These are phyloP conservation scores for Ctenomys sociabilis DNA, from an alignment of 2,113 vertebrate genomes.

Conservation along the genomic window DNA sequence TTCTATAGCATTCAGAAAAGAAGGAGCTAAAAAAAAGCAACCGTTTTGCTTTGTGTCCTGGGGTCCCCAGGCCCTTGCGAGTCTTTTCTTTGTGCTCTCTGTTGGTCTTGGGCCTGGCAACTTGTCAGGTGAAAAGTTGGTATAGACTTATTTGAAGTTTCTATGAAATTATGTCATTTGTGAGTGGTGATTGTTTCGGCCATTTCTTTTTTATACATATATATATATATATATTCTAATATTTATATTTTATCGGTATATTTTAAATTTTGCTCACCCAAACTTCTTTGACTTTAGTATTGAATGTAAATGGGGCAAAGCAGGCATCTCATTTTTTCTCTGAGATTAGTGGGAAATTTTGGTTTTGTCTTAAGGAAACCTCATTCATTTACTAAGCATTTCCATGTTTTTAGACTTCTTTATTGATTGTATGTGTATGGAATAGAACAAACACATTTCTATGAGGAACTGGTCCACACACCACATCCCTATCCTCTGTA, in stretches of 20 bases:
- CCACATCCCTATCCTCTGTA: background rate
- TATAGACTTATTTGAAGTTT: background rate
- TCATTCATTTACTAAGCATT: background rate
- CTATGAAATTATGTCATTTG: background rate
- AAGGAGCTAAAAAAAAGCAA: conserved; percentile 49
- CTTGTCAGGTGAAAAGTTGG: background rate
- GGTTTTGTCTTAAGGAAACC: background rate
- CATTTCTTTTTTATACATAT: background rate
- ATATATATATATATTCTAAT: background rate
- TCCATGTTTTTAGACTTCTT: background rate
- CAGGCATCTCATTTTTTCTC: background rate
- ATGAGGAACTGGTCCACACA: background rate
- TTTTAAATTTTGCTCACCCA: background rate
- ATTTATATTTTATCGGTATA: background rate
- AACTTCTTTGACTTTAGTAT: background rate
- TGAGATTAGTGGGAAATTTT: background rate
- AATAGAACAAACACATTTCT: background rate
- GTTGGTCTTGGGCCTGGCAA: background rate
- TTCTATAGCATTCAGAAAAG: conserved; percentile 68
- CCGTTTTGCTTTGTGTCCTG: conserved; percentile 51
- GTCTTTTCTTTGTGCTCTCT: conserved; percentile 6
- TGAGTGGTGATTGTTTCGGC: background rate
- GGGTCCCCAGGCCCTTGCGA: background rate
- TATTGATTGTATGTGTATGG: background rate
- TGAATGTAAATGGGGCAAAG: too few species aligned